Evolutionary conservation across 2,888 invertebrate species (phyloP).

Genomic region (Erebia aethiops): DNA sequence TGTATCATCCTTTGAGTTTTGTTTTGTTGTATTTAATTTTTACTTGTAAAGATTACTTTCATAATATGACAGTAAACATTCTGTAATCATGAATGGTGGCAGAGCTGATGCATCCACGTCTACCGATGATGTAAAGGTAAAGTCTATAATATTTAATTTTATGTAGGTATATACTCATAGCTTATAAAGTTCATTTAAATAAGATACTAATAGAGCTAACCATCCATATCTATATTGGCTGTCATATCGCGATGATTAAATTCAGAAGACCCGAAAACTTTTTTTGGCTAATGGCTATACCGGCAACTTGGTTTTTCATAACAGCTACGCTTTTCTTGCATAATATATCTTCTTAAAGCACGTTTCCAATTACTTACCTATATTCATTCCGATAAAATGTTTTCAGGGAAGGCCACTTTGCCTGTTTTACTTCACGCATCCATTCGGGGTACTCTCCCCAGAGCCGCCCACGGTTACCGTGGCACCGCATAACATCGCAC

Average conservation of each 20-base stretch:
- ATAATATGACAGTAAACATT: background rate
- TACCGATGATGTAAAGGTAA: slow-evolving; percentile 73
- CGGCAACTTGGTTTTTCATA: background rate
- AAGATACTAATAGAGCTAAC: too few relatives aligned
- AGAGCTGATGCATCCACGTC: slow-evolving; percentile 76
- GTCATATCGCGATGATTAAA: too few relatives aligned
- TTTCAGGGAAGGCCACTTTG: slow-evolving; percentile 77
- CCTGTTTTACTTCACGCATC: slow-evolving; percentile 82
- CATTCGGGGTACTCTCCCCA: slow-evolving; percentile 80
- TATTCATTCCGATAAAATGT: background rate
- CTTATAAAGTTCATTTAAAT: too few relatives aligned
- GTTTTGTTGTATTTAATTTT: background rate
- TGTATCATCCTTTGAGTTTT: background rate
- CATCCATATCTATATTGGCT: too few relatives aligned
- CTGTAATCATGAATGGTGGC: slow-evolving; percentile 55
- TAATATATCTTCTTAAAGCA: too few relatives aligned
- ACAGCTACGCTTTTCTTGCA: background rate
- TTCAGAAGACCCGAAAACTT: too few relatives aligned
- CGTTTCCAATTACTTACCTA: background rate
- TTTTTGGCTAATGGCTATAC: too few relatives aligned
- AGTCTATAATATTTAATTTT: too few relatives aligned
- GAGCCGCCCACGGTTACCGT: slow-evolving; percentile 60
- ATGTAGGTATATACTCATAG: too few relatives aligned
- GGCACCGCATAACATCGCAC: slow-evolving; percentile 42
- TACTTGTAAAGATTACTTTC: background rate